phyloP scores from a whole-genome alignment of 23 tunicate genomes.

The Botrylloides violaceus region DNA sequence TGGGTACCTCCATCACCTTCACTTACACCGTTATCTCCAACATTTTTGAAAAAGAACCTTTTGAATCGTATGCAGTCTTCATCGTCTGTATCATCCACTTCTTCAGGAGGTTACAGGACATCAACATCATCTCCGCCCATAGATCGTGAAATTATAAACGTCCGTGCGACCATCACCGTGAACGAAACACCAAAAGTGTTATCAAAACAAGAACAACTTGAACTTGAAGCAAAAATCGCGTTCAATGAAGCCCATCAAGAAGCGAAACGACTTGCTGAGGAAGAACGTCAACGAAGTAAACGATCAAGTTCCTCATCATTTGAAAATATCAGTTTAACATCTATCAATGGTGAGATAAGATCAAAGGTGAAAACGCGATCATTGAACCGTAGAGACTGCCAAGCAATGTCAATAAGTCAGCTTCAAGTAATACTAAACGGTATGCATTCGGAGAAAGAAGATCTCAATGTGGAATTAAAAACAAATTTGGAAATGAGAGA shows the following conservation, averaged over 20 bases:
- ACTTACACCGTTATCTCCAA: slow-evolving; percentile 29
- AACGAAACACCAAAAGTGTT: slow-evolving; percentile 8
- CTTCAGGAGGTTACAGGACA: slow-evolving; percentile 19
- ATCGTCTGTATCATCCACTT: slow-evolving; percentile 34
- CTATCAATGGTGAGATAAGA: slow-evolving; percentile 47
- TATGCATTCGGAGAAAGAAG: slow-evolving; percentile 83
- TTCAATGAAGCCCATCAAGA: slow-evolving; percentile 71
- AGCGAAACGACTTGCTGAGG: slow-evolving; percentile 60
- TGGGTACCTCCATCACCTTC: slow-evolving; percentile 37
- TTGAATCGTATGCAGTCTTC: slow-evolving; percentile 29
- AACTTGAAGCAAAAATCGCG: slow-evolving; percentile 67
- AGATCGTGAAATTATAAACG: slow-evolving; percentile 18
- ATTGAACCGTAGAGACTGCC: slow-evolving; percentile 30
- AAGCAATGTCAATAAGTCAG: slow-evolving; percentile 54
- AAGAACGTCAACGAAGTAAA: slow-evolving; percentile 32
- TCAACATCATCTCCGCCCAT: background rate
- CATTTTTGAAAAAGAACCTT: background rate
- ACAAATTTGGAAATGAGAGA: slow-evolving; percentile 56
- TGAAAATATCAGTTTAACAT: background rate
- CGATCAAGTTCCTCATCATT: slow-evolving; percentile 16
- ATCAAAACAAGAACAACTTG: slow-evolving; percentile 57
- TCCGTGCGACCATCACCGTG: background rate
- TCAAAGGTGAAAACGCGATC: slow-evolving; percentile 36
- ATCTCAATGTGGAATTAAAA: slow-evolving; percentile 45
- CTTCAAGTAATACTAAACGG: slow-evolving; percentile 69